phyloP scores from a whole-genome alignment of 1,140 invertebrate species.

The Geopemphigus sp. region DNA sequence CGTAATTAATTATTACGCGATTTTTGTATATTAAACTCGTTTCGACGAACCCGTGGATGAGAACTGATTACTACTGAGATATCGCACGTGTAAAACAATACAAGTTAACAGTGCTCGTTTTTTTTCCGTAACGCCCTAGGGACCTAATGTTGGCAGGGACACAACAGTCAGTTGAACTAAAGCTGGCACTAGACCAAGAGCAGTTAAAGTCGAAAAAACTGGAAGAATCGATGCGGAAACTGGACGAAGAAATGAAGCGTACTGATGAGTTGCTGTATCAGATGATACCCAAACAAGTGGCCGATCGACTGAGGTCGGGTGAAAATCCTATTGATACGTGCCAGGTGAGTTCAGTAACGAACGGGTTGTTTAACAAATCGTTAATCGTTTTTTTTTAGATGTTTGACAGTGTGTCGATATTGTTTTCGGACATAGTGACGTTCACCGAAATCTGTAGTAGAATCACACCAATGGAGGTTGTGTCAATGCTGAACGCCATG shows the following conservation, averaged over 20 bases:
- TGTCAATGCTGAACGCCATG: slow-evolving; percentile 95
- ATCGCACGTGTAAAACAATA: background rate
- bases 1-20: background rate
- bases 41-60: background rate
- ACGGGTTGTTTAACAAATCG: background rate
- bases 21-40: background rate
- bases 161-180: slow-evolving; percentile 94
- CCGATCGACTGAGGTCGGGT: slow-evolving; percentile 84
- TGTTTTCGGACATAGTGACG: slow-evolving; percentile 95
- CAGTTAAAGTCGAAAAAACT: slow-evolving; percentile 94
- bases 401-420: slow-evolving; percentile 91
- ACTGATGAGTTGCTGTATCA: slow-evolving; percentile 95
- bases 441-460: slow-evolving; percentile 95
- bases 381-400: slow-evolving; percentile 62
- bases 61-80: background rate
- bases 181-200: slow-evolving; percentile 92
- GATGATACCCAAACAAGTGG: slow-evolving; percentile 97
- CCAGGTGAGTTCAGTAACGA: slow-evolving; percentile 66
- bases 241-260: slow-evolving; percentile 92
- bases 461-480: slow-evolving; percentile 93
- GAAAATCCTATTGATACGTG: slow-evolving; percentile 93
- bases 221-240: slow-evolving; percentile 91
- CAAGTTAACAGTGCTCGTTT: slow-evolving; percentile 3
- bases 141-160: slow-evolving; percentile 95
- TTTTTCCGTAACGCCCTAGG: slow-evolving; percentile 58